Evolutionary conservation across 2,888 invertebrate species (phyloP), one percentile per base, ranked within the genome.

Genomic region (Ophion obscuratus): DNA sequence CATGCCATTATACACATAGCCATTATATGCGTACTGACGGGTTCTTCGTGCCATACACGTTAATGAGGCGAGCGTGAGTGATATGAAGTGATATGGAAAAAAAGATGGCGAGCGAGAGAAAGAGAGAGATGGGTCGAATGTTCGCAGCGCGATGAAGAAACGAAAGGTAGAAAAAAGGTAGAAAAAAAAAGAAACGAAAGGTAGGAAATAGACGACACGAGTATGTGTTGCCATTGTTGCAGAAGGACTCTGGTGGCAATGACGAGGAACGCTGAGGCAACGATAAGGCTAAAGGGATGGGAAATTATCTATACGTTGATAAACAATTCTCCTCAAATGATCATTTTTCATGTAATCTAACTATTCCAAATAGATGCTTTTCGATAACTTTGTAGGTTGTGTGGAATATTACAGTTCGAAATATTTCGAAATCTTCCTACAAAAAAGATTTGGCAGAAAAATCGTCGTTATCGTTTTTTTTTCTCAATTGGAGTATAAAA

Each of bases 211-310:
- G 70, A 73, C 71, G 70, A 73, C 44, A 53, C 44, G 36, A 67
- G 36, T 36, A 36, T 44, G 64, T 7, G 17, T n/a, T 31, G 31
- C 17, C 1, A n/a, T 20, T 53, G 9, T 5, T 14, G 27, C 36
- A 20, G 47, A 67, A 66, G 66, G 57, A 5, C 67, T 40, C 62
- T 64, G 14, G 71, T 57, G 81, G 71, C 78, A 83, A 77, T 67
- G 71, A 36, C 36, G 77, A 61, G 59, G 75, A 62, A 57, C 67
- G 71, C 62, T 59, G 80, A 81, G 47, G 70, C 27, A 67, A 75
- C 61, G 81, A 80, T 66, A 80, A 81, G 78, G 70, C 61, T 67
- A 66, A 73, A 44, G 61, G 53, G 84, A 86, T 86, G 86, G 81
- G 83, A 66, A 79, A 57, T 66, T 67, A 62, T 70, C 40, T 40